Evolutionary conservation across 2,797 vertebrate species (phyloP).

Genomic region (Arremon brunneinucha): DNA sequence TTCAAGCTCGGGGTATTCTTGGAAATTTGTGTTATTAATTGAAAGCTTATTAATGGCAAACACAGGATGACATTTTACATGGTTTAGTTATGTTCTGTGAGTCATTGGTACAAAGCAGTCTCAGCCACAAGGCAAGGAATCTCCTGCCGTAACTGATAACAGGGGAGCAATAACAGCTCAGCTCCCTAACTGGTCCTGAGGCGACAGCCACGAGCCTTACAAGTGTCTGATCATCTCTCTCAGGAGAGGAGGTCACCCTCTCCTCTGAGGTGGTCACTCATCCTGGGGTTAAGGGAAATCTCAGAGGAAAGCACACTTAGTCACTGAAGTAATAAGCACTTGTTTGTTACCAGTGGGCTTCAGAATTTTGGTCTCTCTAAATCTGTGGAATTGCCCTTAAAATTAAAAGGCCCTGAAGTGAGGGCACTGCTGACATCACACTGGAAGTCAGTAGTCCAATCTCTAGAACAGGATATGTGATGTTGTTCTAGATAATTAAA

Average conservation of each 20-base stretch:
- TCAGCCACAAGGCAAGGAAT: constrained; percentile 66
- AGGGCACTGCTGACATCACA: not conserved
- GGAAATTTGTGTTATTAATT: constrained; percentile 84
- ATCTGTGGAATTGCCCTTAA: not conserved
- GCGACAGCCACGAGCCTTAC: not conserved
- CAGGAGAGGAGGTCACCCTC: not conserved
- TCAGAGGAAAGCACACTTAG: not conserved
- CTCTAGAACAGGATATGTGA: not conserved
- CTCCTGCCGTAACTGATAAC: constrained; percentile 42
- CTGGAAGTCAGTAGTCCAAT: not conserved
- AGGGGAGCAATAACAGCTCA: constrained; percentile 20
- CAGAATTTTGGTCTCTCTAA: not conserved
- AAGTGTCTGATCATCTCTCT: not conserved
- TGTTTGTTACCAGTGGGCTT: not conserved
- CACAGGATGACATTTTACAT: constrained; percentile 89
- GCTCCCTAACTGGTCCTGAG: constrained; percentile 1
- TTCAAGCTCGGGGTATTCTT: constrained; percentile 75
- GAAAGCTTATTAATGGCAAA: constrained; percentile 86
- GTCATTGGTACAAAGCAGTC: constrained; percentile 79
- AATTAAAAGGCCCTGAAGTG: not conserved
- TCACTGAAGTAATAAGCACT: not conserved
- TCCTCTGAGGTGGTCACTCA: not conserved
- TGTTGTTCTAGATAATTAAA: not conserved
- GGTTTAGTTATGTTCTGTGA: constrained; percentile 87
- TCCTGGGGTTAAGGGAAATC: not conserved